Conservation (phyloP, 2,797 vertebrate species). For the Sphenopsis melanotis region DNA sequence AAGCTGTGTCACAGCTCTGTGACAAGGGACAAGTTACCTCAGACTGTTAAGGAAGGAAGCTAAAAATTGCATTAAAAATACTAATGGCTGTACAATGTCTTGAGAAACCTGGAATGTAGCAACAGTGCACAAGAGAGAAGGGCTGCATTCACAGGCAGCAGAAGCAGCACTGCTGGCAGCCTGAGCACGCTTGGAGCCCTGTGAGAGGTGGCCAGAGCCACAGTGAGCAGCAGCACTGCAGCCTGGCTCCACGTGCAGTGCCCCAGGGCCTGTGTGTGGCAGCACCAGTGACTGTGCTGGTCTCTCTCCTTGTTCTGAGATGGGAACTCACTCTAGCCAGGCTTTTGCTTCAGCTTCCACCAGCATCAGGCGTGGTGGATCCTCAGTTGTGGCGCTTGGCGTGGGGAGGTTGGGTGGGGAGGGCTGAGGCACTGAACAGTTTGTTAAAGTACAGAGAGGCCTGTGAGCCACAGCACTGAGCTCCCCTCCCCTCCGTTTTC, state of each 20-base stretch:
- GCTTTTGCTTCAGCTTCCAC: neutral
- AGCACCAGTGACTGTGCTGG: neutral
- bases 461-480: neutral
- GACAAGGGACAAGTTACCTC: neutral
- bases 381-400: accelerated
- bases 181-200: accelerated
- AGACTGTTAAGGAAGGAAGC: neutral
- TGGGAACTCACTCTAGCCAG: neutral
- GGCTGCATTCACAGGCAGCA: neutral
- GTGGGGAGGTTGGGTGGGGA: neutral
- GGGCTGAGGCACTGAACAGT: neutral
- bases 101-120: neutral
- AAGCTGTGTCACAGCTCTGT: neutral
- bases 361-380: neutral
- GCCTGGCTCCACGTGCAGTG: accelerated
- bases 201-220: neutral
- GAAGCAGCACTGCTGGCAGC: neutral
- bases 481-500: neutral
- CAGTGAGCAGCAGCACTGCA: accelerated
- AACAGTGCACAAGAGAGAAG: neutral
- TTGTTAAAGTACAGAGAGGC: neutral
- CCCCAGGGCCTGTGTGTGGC: neutral
- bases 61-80: neutral
- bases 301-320: neutral
- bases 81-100: neutral